Percentiles rank a stretch among this genome's conserved stretches.
Conservation (phyloP, 2,888 invertebrate genomes). For the Scrobipalpa atriplicella region DNA sequence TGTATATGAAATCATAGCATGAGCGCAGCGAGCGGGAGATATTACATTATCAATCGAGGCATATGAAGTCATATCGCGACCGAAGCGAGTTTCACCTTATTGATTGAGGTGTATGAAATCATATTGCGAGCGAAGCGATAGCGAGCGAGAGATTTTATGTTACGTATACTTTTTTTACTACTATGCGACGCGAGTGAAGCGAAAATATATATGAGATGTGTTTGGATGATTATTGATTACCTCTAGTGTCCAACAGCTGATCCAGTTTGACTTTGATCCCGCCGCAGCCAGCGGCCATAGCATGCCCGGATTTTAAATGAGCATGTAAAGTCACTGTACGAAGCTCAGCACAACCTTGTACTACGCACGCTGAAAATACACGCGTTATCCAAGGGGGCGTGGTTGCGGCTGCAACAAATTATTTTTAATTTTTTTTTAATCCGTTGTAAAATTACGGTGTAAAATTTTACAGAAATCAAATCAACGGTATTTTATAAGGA, state of each 20-base stretch:
- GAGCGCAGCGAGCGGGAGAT: too few relatives aligned
- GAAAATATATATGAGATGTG: too few relatives aligned
- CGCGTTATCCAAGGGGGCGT: conserved; percentile 64
- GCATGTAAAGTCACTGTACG: conserved; percentile 82
- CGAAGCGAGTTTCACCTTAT: too few relatives aligned
- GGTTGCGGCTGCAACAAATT: conserved; percentile 48
- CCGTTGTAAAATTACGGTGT: neutral
- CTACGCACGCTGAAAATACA: conserved; percentile 77
- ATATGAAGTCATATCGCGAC: too few relatives aligned
- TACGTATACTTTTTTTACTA: too few relatives aligned
- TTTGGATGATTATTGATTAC: conserved; percentile 49
- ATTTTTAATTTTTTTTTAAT: neutral
- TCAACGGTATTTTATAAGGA: neutral
- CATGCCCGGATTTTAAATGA: conserved; percentile 37
- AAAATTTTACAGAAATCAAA: neutral
- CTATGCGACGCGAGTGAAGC: too few relatives aligned
- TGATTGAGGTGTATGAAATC: too few relatives aligned
- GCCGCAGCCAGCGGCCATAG: conserved; percentile 62
- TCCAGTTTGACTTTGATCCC: conserved; percentile 77
- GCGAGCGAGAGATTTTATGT: too few relatives aligned
- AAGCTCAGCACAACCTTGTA: conserved; percentile 87
- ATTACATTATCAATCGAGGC: too few relatives aligned
- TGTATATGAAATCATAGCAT: too few relatives aligned
- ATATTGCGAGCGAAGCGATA: too few relatives aligned
- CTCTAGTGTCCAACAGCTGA: conserved; percentile 70